Conservation (phyloP, 2,888 invertebrate genomes). For the Pantelozetes paolii region DNA sequence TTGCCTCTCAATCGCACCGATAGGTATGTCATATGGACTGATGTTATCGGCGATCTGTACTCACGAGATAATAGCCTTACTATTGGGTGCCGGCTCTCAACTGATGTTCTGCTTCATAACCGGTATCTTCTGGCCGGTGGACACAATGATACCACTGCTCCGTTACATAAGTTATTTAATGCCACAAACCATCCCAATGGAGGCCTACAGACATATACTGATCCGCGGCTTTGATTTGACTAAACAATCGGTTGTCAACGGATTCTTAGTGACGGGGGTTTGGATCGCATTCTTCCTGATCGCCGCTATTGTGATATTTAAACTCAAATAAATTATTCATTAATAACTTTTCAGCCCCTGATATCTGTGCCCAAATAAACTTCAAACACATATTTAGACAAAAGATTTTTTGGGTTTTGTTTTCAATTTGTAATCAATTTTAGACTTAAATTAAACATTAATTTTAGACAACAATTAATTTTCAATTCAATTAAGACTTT, state of each 20-base stretch:
- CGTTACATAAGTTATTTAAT: constrained; percentile 66
- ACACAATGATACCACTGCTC: constrained; percentile 83
- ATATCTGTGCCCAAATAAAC: no score
- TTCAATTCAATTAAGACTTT: no score
- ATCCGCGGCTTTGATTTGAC: constrained; percentile 68
- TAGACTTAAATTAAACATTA: no score
- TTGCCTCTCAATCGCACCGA: neutral
- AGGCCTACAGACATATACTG: constrained; percentile 69
- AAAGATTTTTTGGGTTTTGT: no score
- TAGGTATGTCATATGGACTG: constrained; percentile 43
- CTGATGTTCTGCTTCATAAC: constrained; percentile 47
- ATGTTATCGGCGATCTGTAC: constrained; percentile 46
- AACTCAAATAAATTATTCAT: constrained; percentile 27
- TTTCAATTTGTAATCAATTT: no score
- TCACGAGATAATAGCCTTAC: constrained; percentile 46
- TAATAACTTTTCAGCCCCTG: no score
- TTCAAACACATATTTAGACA: no score
- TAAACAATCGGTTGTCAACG: constrained; percentile 66
- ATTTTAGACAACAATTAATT: no score
- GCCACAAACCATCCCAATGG: constrained; percentile 74
- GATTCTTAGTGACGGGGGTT: constrained; percentile 67
- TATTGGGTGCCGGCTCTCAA: constrained; percentile 69
- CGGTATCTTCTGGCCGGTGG: constrained; percentile 94
- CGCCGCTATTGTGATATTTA: constrained; percentile 41
- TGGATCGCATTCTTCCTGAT: constrained; percentile 63